Percentiles rank a stretch among this genome's conserved stretches.
These are phyloP conservation scores for Mobula birostris DNA, from an alignment of 2,113 vertebrate species.

Conservation along the genomic window DNA sequence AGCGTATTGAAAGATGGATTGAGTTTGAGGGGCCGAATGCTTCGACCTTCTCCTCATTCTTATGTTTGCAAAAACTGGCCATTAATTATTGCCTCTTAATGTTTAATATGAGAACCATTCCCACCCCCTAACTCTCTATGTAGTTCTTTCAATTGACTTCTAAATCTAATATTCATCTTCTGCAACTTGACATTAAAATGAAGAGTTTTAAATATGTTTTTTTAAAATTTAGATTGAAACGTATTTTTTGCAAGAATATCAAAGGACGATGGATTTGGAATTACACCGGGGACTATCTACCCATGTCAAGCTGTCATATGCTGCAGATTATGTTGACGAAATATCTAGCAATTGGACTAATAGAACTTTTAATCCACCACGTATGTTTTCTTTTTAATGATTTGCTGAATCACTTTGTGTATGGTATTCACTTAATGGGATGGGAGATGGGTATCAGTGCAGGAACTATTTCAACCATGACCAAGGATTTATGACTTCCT, in stretches of 20 bases:
- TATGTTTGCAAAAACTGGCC: neutral
- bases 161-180: neutral
- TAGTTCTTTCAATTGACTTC: no score
- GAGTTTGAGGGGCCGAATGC: no score
- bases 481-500: no score
- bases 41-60: no score
- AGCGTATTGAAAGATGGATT: no score
- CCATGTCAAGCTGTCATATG: neutral
- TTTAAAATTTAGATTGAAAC: neutral
- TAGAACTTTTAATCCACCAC: neutral
- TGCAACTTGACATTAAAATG: neutral
- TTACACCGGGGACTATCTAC: neutral
- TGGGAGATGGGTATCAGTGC: neutral
- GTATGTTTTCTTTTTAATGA: neutral
- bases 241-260: rapidly evolving
- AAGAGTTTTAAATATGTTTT: neutral
- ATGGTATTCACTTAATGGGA: neutral
- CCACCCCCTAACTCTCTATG: neutral
- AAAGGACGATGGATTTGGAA: neutral
- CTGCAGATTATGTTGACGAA: no score
- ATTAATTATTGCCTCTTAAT: neutral
- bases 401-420: neutral
- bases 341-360: neutral
- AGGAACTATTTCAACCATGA: neutral
- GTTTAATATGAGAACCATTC: neutral